These are phyloP conservation scores for Dendroctonus ponderosae DNA, from an alignment of 1,140 invertebrate species.

Conservation along the genomic window DNA sequence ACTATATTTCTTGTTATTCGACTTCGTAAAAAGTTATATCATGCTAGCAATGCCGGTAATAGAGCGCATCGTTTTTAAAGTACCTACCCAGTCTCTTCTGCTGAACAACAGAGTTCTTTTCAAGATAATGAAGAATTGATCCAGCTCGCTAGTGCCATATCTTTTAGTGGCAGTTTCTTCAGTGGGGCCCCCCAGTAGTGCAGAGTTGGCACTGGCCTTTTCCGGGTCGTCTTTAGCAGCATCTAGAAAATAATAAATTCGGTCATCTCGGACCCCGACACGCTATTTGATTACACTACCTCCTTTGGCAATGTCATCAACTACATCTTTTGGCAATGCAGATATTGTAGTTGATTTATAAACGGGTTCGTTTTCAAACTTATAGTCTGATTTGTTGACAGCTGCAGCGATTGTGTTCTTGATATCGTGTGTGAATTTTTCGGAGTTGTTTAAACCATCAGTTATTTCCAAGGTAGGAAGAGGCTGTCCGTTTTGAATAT, in stretches of 20 bases:
- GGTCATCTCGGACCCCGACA: not conserved
- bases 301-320: constrained; percentile 71
- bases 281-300: constrained; percentile 5
- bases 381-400: constrained; percentile 67
- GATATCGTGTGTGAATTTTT: constrained; percentile 57
- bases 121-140: constrained; percentile 79
- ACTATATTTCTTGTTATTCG: no score
- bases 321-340: constrained; percentile 54
- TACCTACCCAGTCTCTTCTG: constrained; percentile 75
- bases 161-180: constrained; percentile 59
- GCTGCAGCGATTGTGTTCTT: constrained; percentile 56
- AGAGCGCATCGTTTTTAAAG: no score
- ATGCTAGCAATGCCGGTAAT: no score
- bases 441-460: constrained; percentile 64
- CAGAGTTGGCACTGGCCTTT: constrained; percentile 61
- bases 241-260: constrained; percentile 17
- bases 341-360: constrained; percentile 21
- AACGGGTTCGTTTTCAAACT: constrained; percentile 25
- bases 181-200: constrained; percentile 64
- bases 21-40: no score
- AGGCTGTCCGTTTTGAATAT: constrained; percentile 65
- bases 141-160: constrained; percentile 73
- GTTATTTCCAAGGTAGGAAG: constrained; percentile 60
- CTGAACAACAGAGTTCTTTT: constrained; percentile 78
- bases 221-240: constrained; percentile 53